A percentile compares a stretch with the other conserved stretches of the same genome.
Evolutionary conservation across 2,888 invertebrate species (phyloP).

Genomic region (Philhelius pedissequus): DNA sequence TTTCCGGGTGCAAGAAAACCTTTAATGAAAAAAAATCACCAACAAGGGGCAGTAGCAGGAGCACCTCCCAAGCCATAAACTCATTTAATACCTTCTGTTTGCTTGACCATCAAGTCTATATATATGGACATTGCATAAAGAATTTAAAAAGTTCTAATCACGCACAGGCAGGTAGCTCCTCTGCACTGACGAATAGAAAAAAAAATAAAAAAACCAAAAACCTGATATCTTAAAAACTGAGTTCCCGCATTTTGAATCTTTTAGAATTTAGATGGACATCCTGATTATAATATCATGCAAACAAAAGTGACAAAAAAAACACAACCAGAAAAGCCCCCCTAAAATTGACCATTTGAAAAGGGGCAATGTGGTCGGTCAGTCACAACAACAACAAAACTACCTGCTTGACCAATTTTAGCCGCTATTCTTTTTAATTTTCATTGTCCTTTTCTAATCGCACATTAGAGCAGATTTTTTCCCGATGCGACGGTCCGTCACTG

Average conservation of each 20-base stretch:
- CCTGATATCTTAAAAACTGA: not conserved
- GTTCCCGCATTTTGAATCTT: not conserved
- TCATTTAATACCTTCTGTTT: constrained; percentile 20
- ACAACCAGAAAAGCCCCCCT: not conserved
- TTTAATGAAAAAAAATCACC: not conserved
- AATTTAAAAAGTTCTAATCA: not conserved
- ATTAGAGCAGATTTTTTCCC: not conserved
- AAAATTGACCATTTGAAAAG: constrained; percentile 52
- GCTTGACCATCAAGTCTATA: not conserved
- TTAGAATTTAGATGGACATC: not conserved
- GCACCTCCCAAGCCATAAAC: not conserved
- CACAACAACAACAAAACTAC: not conserved
- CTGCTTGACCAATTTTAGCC: constrained; percentile 19
- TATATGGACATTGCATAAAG: not conserved
- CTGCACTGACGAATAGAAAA: not conserved
- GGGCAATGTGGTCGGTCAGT: no score
- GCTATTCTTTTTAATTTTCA: not conserved
- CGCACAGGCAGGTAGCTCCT: not conserved
- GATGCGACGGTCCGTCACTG: constrained; percentile 4
- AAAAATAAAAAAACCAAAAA: not conserved
- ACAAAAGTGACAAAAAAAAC: not conserved
- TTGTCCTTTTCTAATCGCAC: constrained; percentile 23
- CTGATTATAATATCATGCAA: not conserved
- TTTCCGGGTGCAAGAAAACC: constrained; percentile 59
- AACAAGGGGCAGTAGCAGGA: not conserved